phyloP scores from a whole-genome alignment of 2,113 vertebrate species.

The Opisthocomus hoazin region DNA sequence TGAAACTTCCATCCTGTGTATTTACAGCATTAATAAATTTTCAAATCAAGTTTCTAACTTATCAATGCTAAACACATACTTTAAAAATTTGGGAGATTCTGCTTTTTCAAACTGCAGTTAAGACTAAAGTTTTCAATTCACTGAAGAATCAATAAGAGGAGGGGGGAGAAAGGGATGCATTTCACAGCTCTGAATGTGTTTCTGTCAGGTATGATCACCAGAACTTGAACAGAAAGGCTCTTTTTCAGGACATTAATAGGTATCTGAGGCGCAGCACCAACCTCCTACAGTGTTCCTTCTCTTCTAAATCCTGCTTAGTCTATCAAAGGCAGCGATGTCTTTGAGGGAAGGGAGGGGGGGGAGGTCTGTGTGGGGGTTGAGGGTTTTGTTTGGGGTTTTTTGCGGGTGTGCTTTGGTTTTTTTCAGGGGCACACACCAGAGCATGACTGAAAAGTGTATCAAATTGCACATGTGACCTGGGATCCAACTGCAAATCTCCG shows the following conservation, averaged over 20 bases:
- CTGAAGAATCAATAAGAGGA: neutral
- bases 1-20: neutral
- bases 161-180: neutral
- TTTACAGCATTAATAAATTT: slow-evolving; percentile 27
- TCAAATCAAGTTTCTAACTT: neutral
- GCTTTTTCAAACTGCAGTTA: neutral
- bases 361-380: neutral
- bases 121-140: neutral
- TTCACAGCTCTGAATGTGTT: neutral
- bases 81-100: neutral
- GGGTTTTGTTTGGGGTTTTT: neutral
- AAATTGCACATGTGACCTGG: neutral
- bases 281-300: neutral
- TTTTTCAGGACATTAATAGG: neutral
- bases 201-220: neutral
- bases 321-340: neutral
- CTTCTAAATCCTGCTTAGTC: neutral
- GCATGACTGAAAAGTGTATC: neutral
- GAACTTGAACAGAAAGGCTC: neutral
- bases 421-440: neutral
- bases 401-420: neutral
- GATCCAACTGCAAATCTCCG: neutral
- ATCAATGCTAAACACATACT: neutral
- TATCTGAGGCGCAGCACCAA: neutral
- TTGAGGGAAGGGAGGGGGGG: neutral